Percentiles rank a stretch among this genome's conserved stretches.
Evolutionary conservation across 2,797 vertebrate species (phyloP).

Genomic region (Sciurus carolinensis): DNA sequence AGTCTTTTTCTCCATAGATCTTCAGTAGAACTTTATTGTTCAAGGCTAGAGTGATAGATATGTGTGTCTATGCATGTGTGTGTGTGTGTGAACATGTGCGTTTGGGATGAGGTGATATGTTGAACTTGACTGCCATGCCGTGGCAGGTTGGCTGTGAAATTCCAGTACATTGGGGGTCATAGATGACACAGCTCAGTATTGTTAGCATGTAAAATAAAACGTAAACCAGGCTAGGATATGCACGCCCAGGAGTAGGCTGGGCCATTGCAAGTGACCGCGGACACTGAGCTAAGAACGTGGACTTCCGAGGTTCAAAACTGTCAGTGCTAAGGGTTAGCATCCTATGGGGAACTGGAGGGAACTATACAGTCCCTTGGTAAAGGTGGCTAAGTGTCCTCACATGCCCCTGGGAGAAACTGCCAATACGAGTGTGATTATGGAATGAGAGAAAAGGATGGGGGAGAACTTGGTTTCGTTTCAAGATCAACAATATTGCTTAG

Average conservation of each 20-base stretch:
- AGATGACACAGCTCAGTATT: not conserved
- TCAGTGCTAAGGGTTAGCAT: not conserved
- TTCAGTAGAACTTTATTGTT: slow-evolving; percentile 4
- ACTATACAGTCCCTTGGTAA: not conserved
- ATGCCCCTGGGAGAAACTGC: not conserved
- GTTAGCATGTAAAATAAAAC: not conserved
- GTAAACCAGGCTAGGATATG: not conserved
- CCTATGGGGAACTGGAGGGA: not conserved
- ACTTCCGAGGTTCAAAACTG: not conserved
- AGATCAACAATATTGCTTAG: slow-evolving; percentile 68
- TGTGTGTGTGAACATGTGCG: not conserved
- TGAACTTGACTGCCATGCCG: not conserved
- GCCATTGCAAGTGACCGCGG: not conserved
- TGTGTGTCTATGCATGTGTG: not conserved
- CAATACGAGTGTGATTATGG: slow-evolving; percentile 20
- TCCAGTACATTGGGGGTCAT: not conserved
- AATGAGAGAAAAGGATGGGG: slow-evolving; percentile 9
- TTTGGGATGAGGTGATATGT: not conserved
- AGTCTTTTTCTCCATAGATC: not conserved
- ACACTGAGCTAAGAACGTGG: not conserved
- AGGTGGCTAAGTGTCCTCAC: slow-evolving; percentile 59
- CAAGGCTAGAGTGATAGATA: not conserved
- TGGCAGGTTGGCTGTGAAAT: not conserved
- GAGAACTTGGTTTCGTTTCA: slow-evolving; percentile 64
- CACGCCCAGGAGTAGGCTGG: not conserved